Evolutionary conservation across 1,140 invertebrate genomes (phyloP).

Genomic region (Sitophilus oryzae): DNA sequence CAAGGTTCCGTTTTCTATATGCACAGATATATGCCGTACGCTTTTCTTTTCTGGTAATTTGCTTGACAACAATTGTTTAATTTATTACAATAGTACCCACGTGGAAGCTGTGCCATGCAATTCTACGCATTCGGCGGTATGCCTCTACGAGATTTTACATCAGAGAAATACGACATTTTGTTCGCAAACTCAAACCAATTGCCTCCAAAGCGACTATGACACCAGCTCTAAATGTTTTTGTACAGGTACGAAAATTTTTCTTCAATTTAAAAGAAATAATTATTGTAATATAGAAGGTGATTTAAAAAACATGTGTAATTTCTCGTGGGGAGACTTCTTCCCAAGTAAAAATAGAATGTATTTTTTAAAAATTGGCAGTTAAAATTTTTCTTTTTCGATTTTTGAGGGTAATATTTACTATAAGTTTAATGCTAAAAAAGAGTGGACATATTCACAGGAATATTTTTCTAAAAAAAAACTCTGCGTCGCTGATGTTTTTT

Average conservation of each 20-base stretch:
- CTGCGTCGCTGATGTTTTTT: too few relatives aligned
- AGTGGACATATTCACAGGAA: too few relatives aligned
- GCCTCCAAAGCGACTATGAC: slow-evolving; percentile 19
- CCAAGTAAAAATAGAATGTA: too few relatives aligned
- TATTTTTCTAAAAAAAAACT: too few relatives aligned
- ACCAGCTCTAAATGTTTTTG: slow-evolving; percentile 22
- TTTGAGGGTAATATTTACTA: too few relatives aligned
- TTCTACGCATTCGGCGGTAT: slow-evolving; percentile 15
- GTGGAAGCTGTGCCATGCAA: slow-evolving; percentile 21
- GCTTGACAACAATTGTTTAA: slow-evolving; percentile 16
- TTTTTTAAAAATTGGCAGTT: neutral
- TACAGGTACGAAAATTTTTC: slow-evolving; percentile 4
- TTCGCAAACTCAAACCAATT: slow-evolving; percentile 6
- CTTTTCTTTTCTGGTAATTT: slow-evolving; percentile 13
- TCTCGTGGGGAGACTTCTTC: too few relatives aligned
- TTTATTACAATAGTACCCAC: slow-evolving; percentile 17
- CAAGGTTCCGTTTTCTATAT: slow-evolving; percentile 13
- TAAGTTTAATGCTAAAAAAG: too few relatives aligned
- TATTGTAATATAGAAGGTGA: too few relatives aligned
- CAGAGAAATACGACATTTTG: slow-evolving; percentile 16
- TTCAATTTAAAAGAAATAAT: too few relatives aligned
- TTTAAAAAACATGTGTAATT: too few relatives aligned
- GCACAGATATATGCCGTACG: slow-evolving; percentile 12
- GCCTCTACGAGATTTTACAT: slow-evolving; percentile 15
- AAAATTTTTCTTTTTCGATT: too few relatives aligned